A percentile compares a stretch with the other conserved stretches of the same genome.
These are phyloP conservation scores for Denticeps clupeoides DNA, from an alignment of 2,797 vertebrate species.

Conservation along the genomic window DNA sequence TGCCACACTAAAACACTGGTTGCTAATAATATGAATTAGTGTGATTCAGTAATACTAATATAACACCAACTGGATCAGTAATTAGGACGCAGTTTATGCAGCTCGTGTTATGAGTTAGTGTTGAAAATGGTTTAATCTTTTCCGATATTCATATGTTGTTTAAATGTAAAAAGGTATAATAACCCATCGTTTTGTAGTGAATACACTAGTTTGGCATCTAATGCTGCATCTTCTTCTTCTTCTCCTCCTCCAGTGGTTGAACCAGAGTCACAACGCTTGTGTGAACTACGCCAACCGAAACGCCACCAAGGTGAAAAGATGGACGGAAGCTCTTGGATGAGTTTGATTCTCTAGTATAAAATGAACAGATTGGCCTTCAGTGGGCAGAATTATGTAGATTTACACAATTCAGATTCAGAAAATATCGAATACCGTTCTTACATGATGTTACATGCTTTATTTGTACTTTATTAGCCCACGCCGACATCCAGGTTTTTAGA, in stretches of 20 bases:
- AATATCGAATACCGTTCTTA: neutral
- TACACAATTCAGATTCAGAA: neutral
- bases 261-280: constrained; percentile 82
- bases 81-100: too few relatives aligned
- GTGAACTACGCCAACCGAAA: constrained; percentile 87
- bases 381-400: constrained; percentile 6
- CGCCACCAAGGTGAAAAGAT: constrained; percentile 74
- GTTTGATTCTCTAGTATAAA: constrained; percentile 12
- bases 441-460: constrained; percentile 1
- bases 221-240: neutral
- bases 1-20: too few relatives aligned
- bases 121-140: too few relatives aligned
- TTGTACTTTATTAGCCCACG: constrained; percentile 64
- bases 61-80: too few relatives aligned
- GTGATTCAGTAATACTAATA: too few relatives aligned
- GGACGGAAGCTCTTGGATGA: neutral
- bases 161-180: too few relatives aligned
- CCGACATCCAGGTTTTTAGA: constrained; percentile 87
- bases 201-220: neutral
- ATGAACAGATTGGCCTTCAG: constrained; percentile 19
- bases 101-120: too few relatives aligned
- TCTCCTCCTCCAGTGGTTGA: constrained; percentile 64
- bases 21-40: too few relatives aligned
- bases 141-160: too few relatives aligned
- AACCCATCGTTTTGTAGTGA: neutral